A percentile compares a stretch with the other conserved stretches of the same genome.
Evolutionary conservation across 2,113 vertebrate species (phyloP).

Genomic region (Trematocara stigmaticum): DNA sequence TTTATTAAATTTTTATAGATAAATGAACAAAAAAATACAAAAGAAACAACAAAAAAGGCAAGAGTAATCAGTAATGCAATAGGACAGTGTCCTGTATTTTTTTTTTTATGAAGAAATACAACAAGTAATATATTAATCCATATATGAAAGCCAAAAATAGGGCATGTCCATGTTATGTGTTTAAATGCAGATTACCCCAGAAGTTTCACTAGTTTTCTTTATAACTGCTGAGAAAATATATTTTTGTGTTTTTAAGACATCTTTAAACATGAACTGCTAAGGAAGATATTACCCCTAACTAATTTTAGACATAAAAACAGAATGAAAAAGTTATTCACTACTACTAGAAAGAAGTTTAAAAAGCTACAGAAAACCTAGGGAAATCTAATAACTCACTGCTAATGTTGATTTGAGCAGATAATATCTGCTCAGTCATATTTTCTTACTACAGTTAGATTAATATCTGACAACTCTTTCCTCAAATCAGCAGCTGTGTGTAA

Average conservation of each 20-base stretch:
- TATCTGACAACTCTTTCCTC: background rate
- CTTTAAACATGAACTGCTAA: background rate
- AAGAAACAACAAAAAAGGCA: background rate
- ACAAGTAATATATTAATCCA: background rate
- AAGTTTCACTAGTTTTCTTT: background rate
- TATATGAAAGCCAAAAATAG: background rate
- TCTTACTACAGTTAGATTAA: background rate
- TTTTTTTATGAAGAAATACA: background rate
- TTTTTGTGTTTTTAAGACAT: background rate
- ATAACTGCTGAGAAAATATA: background rate
- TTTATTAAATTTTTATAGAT: background rate
- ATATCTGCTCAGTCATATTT: background rate
- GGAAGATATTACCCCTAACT: background rate
- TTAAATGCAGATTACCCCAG: background rate
- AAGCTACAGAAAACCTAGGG: background rate
- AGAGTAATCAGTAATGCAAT: background rate
- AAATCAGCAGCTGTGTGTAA: background rate
- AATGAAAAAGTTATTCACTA: background rate
- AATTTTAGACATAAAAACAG: background rate
- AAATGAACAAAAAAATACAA: background rate
- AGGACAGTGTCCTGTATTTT: background rate
- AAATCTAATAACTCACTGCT: background rate
- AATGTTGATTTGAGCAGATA: background rate
- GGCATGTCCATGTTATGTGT: background rate
- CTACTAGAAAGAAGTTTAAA: background rate